Base-by-base conservation (phyloP, 2,888 invertebrate species). In the Euphydryas editha region DNA sequence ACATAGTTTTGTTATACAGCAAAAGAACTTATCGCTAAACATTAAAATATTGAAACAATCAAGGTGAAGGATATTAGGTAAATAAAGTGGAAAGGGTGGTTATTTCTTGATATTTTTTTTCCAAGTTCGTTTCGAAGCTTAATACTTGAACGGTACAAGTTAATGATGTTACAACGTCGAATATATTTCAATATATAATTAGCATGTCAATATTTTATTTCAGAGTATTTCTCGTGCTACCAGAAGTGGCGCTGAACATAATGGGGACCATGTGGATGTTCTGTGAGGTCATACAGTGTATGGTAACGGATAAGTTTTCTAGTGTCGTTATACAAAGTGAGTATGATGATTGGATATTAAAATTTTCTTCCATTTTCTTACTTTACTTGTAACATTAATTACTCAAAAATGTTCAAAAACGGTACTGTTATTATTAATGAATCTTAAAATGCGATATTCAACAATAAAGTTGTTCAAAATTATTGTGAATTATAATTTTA, bases 261-360 rank as follows among this genome's bases (percentile, higher is more conserved):
- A 93, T 97, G 86, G 97, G 97, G 8, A 96, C 97, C 4, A 94
- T 96, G 86, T 97, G 97, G 97, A 95, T 96, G 75, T 95, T 96
- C 80, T 95, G 95, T 77, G 94, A 95, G 73, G 85, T 94, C 30
- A 94, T 96, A 60, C 89, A 94, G 42, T 96, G 96, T 84, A 93
- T 94, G 20, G 94, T 94, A 68, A 94, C 94, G 57, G 95, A 95
- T 78, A 93, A 94, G 73, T 96, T 96, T 84, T 95, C 96, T 65
- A 94, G 94, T 75, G 94, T 95, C 70, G 95, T 96, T 21, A 95
- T 96, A 76, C 95, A 96, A 93, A 95, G 95, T 95, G 85, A 92
- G 90, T 86, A 18, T n/a, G 18, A 11, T n/a, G 15, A n/a, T 30
- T 37, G 30, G 36, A 11, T 39, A 39, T 15, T 39, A 39, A 11